phyloP scores from a whole-genome alignment of 64 coral and sea anemone genomes.

The Dendrophyllia cribrosa region DNA sequence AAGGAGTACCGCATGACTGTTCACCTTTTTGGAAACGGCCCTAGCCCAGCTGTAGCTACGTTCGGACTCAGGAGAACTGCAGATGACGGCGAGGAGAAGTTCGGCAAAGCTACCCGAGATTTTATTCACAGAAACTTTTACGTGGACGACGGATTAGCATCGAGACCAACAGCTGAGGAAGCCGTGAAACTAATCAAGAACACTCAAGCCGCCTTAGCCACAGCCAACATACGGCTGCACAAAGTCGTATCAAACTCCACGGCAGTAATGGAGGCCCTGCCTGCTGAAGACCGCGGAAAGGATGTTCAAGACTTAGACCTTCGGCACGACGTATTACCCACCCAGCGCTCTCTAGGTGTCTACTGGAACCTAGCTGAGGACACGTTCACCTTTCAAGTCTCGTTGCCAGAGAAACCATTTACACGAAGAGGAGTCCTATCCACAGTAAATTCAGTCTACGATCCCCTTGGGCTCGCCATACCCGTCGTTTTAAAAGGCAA shows the following conservation, averaged over 20 bases:
- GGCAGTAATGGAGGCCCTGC: slow-evolving; percentile 36
- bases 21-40: slow-evolving; percentile 42
- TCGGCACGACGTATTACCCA: not conserved
- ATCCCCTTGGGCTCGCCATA: slow-evolving; percentile 46
- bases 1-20: slow-evolving; percentile 12
- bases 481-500: slow-evolving; percentile 21
- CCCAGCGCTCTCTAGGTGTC: slow-evolving; percentile 24
- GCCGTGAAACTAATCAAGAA: not conserved
- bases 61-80: slow-evolving; percentile 17
- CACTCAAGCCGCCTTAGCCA: slow-evolving; percentile 18
- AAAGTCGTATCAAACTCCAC: slow-evolving; percentile 49
- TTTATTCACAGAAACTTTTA: slow-evolving; percentile 42
- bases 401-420: slow-evolving; percentile 24
- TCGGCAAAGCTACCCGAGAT: not conserved
- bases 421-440: slow-evolving; percentile 58
- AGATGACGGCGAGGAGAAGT: slow-evolving; percentile 38
- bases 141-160: slow-evolving; percentile 32
- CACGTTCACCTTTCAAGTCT: slow-evolving; percentile 27
- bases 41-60: slow-evolving; percentile 40
- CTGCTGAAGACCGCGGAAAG: slow-evolving; percentile 23
- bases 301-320: slow-evolving; percentile 28
- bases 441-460: slow-evolving; percentile 50
- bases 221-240: slow-evolving; percentile 39
- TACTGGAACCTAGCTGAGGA: slow-evolving; percentile 30
- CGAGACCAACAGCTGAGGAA: slow-evolving; percentile 9